Conservation (phyloP, 2,797 vertebrate genomes). For the Phoxinus dragarum region DNA sequence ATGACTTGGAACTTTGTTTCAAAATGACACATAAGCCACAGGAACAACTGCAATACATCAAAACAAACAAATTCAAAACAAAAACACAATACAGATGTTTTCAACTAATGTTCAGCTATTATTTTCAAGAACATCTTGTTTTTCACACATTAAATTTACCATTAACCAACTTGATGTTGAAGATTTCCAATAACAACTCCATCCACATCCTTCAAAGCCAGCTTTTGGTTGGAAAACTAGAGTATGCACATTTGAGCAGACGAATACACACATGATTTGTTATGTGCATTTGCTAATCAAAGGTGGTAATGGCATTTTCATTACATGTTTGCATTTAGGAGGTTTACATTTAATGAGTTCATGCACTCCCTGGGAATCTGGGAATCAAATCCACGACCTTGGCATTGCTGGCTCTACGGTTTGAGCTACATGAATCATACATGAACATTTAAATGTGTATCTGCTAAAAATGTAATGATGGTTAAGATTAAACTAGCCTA, state of each 20-base stretch:
- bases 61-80: conserved; percentile 23
- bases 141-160: neutral
- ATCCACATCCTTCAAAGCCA: neutral
- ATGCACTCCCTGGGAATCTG: neutral
- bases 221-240: neutral
- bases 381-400: neutral
- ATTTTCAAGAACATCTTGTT: neutral
- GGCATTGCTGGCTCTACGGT: neutral
- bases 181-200: neutral
- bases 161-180: neutral
- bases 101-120: conserved; percentile 1
- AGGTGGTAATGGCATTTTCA: neutral
- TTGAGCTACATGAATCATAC: neutral
- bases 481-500: neutral
- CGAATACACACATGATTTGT: neutral
- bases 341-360: neutral
- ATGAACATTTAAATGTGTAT: neutral
- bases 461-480: neutral
- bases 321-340: neutral
- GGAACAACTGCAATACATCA: conserved; percentile 25
- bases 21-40: conserved; percentile 21
- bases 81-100: neutral
- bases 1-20: conserved; percentile 28
- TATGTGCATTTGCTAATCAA: neutral
- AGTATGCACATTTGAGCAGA: neutral